These are phyloP conservation scores for Hylia prasina DNA, from an alignment of 2,113 vertebrate species.

Conservation along the genomic window DNA sequence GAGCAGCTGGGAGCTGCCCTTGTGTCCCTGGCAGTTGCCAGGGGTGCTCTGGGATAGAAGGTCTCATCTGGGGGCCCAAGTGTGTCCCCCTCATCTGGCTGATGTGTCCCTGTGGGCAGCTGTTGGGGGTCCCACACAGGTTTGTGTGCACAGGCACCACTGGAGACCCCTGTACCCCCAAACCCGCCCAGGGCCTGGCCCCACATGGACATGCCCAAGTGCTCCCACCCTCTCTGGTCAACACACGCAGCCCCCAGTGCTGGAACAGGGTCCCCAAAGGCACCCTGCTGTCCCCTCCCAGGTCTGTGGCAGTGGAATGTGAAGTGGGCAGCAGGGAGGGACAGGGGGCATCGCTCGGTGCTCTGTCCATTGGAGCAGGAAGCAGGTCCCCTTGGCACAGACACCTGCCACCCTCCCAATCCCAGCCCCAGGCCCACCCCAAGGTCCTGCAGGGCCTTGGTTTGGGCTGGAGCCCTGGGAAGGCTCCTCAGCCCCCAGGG, in stretches of 20 bases:
- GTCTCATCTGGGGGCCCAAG: rapidly evolving
- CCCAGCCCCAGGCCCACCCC: not conserved
- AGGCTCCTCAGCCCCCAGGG: not conserved
- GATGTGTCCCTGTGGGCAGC: rapidly evolving
- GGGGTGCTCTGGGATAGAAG: not conserved
- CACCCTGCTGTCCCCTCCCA: not conserved
- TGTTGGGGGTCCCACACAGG: rapidly evolving
- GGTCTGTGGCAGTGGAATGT: not conserved
- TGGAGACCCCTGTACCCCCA: not conserved
- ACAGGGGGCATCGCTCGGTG: rapidly evolving
- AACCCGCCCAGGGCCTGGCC: rapidly evolving
- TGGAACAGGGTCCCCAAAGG: rapidly evolving
- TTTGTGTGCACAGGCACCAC: rapidly evolving
- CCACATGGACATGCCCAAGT: rapidly evolving
- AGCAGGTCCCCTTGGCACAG: not conserved
- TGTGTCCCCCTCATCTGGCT: not conserved
- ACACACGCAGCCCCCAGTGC: rapidly evolving
- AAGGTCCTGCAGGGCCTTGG: rapidly evolving
- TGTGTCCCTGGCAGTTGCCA: not conserved
- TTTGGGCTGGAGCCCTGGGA: not conserved
- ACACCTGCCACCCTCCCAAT: not conserved
- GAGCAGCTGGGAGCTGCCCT: not conserved
- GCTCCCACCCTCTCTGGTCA: too few relatives aligned
- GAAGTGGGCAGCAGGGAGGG: not conserved
- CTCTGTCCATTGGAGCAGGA: not conserved